A percentile compares a stretch with the other conserved stretches of the same genome.
Conservation (phyloP, 2,113 vertebrate species). For the Ceyx margarethae region DNA sequence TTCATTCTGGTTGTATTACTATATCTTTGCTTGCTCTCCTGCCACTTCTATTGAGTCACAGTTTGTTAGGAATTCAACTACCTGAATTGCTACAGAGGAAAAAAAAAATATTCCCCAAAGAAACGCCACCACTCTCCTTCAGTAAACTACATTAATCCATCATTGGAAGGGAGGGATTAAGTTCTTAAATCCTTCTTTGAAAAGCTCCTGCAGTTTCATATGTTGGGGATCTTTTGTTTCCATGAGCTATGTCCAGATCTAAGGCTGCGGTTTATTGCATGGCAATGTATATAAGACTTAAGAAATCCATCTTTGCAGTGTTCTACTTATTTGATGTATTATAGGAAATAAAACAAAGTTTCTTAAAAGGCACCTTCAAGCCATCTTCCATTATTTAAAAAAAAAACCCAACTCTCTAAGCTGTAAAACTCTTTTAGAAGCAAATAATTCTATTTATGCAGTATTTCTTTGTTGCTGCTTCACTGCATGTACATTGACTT, state of each 20-base stretch:
- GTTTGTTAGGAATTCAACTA: neutral
- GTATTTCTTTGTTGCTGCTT: neutral
- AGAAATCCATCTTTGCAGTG: neutral
- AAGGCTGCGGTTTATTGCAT: neutral
- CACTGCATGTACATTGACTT: neutral
- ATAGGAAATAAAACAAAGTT: neutral
- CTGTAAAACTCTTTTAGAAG: neutral
- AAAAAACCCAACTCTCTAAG: neutral
- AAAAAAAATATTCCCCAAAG: neutral
- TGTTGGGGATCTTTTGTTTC: neutral
- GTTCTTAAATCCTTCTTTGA: neutral
- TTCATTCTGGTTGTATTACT: neutral
- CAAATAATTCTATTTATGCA: neutral
- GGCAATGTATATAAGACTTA: neutral
- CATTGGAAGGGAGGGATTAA: neutral
- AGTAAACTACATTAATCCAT: neutral
- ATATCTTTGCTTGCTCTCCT: neutral
- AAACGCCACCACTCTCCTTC: neutral
- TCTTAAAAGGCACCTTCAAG: conserved; percentile 18
- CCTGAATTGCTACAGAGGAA: neutral
- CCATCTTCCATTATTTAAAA: neutral
- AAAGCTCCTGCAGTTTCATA: neutral
- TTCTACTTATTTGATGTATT: neutral
- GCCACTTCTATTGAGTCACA: neutral
- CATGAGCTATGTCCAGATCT: neutral